Evolutionary conservation across 2,888 invertebrate species (phyloP).

Genomic region (Rhorus exstirpatorius): DNA sequence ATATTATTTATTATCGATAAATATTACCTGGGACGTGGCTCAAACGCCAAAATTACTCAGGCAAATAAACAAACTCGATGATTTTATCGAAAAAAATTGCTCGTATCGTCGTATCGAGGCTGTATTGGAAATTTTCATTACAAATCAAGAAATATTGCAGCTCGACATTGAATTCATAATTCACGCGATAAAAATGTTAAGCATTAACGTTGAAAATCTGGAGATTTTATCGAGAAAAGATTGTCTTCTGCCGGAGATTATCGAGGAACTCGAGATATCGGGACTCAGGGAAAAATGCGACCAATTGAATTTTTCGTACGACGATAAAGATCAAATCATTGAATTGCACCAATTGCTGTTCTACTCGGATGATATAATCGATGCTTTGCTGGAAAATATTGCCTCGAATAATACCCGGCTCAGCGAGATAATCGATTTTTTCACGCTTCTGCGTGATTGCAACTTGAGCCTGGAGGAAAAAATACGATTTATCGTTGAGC

Average conservation of each 20-base stretch:
- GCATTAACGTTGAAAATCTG: too few species aligned
- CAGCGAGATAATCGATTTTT: slow-evolving; percentile 14
- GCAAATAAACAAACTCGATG: slow-evolving; percentile 5
- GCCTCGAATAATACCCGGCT: neutral
- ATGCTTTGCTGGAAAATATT: neutral
- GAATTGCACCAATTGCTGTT: neutral
- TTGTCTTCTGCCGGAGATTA: neutral
- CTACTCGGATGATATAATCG: slow-evolving; percentile 23
- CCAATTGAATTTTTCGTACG: neutral
- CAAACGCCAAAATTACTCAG: neutral
- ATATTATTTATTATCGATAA: slow-evolving; percentile 7
- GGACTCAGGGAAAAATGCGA: slow-evolving; percentile 1
- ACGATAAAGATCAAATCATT: neutral
- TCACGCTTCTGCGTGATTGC: neutral
- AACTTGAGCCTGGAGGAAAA: neutral
- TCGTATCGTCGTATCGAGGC: slow-evolving; percentile 15
- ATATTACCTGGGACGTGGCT: neutral
- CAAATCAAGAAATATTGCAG: neutral
- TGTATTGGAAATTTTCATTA: slow-evolving; percentile 4
- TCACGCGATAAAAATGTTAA: too few species aligned
- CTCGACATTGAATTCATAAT: too few species aligned
- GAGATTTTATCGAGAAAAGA: neutral
- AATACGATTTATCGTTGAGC: neutral
- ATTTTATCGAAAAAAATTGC: neutral
- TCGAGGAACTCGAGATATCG: slow-evolving; percentile 15